These are phyloP conservation scores for Drosophila quasianomalipes DNA, from an alignment of 2,888 invertebrate genomes.

Conservation along the genomic window DNA sequence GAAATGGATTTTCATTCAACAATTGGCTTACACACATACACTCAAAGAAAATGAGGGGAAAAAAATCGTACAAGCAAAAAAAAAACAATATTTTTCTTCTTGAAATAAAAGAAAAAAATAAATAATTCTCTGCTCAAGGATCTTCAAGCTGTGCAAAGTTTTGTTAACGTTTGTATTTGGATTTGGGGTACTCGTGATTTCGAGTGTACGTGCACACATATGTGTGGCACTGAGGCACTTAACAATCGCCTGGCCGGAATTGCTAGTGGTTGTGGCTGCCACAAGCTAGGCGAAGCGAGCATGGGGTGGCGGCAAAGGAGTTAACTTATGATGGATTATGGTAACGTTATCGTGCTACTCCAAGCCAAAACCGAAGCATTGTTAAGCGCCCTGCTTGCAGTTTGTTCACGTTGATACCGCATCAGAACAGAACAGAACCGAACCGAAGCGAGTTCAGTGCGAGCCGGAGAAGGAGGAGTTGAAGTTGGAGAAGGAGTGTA, in stretches of 20 bases:
- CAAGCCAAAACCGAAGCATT: constrained; percentile 38
- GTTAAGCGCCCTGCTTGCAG: constrained; percentile 40
- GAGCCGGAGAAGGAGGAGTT: background rate
- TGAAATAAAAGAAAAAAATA: background rate
- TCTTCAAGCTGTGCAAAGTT: background rate
- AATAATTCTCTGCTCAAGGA: background rate
- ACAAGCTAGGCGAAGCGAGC: background rate
- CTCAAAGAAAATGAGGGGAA: background rate
- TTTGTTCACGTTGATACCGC: constrained; percentile 41
- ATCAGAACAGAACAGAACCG: background rate
- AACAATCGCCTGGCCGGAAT: constrained; percentile 45
- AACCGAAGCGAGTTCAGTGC: background rate
- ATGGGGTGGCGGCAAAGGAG: constrained; percentile 4
- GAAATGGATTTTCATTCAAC: constrained; percentile 84
- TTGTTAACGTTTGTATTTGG: background rate
- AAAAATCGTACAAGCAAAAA: constrained; percentile 10
- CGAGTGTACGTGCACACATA: constrained; percentile 5
- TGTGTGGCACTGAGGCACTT: constrained; percentile 1
- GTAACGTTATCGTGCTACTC: constrained; percentile 45
- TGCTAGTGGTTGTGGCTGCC: constrained; percentile 6
- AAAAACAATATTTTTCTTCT: background rate
- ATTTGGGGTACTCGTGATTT: background rate
- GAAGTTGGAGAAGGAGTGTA: background rate
- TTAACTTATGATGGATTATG: constrained; percentile 82
- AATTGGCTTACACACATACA: constrained; percentile 69